Evolutionary conservation across 2,113 vertebrate species (phyloP).

Genomic region (Cinclus cinclus): DNA sequence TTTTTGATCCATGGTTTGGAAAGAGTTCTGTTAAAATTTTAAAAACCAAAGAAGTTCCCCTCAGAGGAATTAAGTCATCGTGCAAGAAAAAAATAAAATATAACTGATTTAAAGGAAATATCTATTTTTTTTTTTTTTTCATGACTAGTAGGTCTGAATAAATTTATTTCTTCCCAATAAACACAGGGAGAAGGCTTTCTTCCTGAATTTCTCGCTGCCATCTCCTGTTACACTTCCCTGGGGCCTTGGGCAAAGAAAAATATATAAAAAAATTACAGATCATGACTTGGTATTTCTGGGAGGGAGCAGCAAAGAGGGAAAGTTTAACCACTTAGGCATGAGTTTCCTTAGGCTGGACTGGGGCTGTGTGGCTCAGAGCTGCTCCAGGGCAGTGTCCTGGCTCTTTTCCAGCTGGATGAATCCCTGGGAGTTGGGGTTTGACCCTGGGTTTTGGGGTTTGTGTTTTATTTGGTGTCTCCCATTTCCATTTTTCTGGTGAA

Average conservation of each 20-base stretch:
- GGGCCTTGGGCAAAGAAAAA: background rate
- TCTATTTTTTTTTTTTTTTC: background rate
- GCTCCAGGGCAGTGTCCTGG: background rate
- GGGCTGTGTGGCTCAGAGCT: background rate
- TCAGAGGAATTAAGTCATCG: background rate
- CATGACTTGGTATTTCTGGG: background rate
- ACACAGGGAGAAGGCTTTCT: background rate
- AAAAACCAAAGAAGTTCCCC: background rate
- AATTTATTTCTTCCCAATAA: background rate
- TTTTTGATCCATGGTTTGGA: background rate
- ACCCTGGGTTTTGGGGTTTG: accelerated
- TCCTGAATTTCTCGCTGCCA: background rate
- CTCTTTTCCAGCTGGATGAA: accelerated
- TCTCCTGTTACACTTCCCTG: background rate
- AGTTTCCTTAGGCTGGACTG: background rate
- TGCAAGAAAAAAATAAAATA: background rate
- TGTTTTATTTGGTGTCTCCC: background rate
- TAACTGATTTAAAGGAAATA: background rate
- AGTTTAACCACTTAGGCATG: background rate
- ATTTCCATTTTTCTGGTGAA: background rate
- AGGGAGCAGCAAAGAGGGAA: background rate
- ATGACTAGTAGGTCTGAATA: background rate
- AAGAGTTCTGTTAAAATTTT: background rate
- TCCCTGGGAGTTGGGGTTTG: accelerated
- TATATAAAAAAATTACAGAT: background rate